phyloP scores from a whole-genome alignment of 2,113 vertebrate species.

The Seriola quinqueradiata region DNA sequence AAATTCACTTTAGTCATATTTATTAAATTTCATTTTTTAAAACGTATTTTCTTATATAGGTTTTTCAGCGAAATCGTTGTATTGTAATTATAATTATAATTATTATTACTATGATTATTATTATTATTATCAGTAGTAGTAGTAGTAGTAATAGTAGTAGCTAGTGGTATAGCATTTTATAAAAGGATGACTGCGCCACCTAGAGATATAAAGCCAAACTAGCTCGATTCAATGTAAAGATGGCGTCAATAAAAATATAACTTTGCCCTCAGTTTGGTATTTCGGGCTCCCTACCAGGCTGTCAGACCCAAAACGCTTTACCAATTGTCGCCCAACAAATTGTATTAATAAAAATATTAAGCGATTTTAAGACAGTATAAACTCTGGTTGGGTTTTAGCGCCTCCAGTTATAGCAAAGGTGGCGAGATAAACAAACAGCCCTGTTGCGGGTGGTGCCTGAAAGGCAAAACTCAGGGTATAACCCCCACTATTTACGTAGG shows the following conservation, averaged over 20 bases:
- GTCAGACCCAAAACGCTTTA: not conserved
- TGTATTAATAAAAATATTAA: not conserved
- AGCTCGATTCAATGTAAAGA: conserved; percentile 1
- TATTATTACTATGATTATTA: not conserved
- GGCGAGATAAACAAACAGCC: fast-evolving
- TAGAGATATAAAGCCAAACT: conserved; percentile 16
- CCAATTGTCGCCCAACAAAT: fast-evolving
- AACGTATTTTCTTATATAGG: not conserved
- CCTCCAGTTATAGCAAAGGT: not conserved
- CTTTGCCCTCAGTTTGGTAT: not conserved
- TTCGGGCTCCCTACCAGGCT: not conserved
- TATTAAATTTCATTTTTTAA: not conserved
- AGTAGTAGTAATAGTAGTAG: not conserved
- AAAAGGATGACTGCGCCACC: conserved; percentile 47
- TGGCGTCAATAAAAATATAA: not conserved
- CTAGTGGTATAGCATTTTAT: not conserved
- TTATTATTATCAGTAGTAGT: not conserved
- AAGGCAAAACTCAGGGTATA: not conserved
- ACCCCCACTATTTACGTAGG: fast-evolving
- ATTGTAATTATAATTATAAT: not conserved
- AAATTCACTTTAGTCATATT: not conserved
- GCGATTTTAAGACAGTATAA: fast-evolving
- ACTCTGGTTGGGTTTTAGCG: fast-evolving
- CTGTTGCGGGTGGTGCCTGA: conserved; percentile 4
- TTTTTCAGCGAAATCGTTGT: not conserved